phyloP scores from a whole-genome alignment of 2,888 invertebrate species.

The Ethmia dodecea region DNA sequence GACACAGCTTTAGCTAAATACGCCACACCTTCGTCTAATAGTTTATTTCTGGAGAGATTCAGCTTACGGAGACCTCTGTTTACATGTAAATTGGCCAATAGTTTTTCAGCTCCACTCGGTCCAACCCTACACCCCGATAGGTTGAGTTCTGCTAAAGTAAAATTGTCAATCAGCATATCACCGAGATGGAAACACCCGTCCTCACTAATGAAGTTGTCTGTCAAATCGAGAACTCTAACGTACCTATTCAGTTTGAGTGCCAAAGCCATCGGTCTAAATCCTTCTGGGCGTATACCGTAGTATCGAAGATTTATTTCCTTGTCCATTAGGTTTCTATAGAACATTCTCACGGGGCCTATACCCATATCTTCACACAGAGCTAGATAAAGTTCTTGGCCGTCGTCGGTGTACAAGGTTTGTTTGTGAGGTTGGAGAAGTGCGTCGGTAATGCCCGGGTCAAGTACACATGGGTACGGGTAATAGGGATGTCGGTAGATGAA shows the following conservation, averaged over 20 bases:
- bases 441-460: conserved; percentile 35
- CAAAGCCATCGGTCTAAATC: conserved; percentile 24
- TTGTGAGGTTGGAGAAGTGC: conserved; percentile 31
- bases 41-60: conserved; percentile 25
- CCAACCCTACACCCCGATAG: conserved; percentile 34
- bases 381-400: conserved; percentile 42
- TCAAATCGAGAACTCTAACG: conserved; percentile 30
- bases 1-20: conserved; percentile 24
- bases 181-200: conserved; percentile 36
- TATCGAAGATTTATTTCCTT: conserved; percentile 31
- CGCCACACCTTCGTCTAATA: conserved; percentile 27
- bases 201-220: conserved; percentile 31
- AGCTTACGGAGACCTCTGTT: conserved; percentile 26
- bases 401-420: conserved; percentile 27
- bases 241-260: conserved; percentile 24
- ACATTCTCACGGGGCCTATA: conserved; percentile 27
- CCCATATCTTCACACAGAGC: conserved; percentile 32
- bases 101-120: conserved; percentile 21
- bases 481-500: conserved; percentile 26
- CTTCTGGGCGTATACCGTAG: conserved; percentile 29
- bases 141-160: conserved; percentile 25
- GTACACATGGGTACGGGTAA: conserved; percentile 31
- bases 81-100: conserved; percentile 21
- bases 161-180: conserved; percentile 28
- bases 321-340: conserved; percentile 30